Conservation (phyloP, 2,113 vertebrate genomes). For the Notiomystis cincta region DNA sequence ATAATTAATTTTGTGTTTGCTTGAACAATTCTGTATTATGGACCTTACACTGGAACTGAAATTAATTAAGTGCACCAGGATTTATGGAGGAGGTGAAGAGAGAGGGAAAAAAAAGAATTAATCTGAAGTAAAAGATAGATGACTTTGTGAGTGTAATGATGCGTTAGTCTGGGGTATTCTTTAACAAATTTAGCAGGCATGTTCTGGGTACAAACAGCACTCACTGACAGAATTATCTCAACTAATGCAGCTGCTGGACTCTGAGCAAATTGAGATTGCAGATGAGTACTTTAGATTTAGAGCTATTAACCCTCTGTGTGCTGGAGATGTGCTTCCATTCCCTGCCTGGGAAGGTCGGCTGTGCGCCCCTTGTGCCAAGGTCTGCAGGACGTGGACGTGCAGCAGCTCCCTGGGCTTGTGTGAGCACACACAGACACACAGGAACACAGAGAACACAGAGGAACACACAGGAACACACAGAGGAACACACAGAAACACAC, state of each 20-base stretch:
- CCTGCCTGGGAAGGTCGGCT: neutral
- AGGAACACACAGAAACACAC: neutral
- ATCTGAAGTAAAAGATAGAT: constrained; percentile 98
- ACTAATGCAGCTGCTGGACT: constrained; percentile 88
- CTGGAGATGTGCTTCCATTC: neutral
- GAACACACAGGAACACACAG: neutral
- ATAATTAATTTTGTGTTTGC: constrained; percentile 99
- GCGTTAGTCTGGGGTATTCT: constrained; percentile 85
- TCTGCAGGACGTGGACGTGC: fast-evolving
- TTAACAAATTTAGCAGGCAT: constrained; percentile 94
- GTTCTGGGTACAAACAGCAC: constrained; percentile 81
- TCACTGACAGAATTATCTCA: constrained; percentile 92
- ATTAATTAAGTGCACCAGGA: constrained; percentile 99
- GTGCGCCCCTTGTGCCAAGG: neutral
- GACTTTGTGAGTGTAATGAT: constrained; percentile 95
- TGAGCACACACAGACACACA: neutral
- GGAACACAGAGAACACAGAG: too few species aligned
- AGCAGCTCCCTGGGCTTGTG: neutral
- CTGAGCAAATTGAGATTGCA: constrained; percentile 73
- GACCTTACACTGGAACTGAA: constrained; percentile 94
- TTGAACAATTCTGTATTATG: constrained; percentile 99
- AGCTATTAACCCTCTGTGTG: constrained; percentile 48
- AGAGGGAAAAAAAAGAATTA: constrained; percentile 95
- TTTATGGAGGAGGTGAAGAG: constrained; percentile 97
- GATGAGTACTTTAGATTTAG: constrained; percentile 61